Base-by-base conservation (phyloP, 2,113 vertebrate species). In the Gorilla gorilla region DNA sequence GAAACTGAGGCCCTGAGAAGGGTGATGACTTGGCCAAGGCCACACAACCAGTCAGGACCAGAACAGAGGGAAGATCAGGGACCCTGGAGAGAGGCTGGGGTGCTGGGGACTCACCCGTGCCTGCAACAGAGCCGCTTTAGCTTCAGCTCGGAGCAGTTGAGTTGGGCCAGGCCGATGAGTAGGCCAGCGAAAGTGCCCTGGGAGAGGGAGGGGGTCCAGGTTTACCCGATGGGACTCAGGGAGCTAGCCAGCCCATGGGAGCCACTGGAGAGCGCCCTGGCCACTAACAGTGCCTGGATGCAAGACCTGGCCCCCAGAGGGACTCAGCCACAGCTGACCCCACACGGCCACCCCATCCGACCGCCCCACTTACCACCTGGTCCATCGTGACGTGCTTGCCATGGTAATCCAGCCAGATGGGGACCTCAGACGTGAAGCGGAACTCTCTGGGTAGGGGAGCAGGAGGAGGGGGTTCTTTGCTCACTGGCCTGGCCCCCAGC, bases 161-260 rank as follows among this genome's bases (percentile, higher is more conserved):
- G 99, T 98, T 99, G 99, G 73, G 99, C 99, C 96, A 99, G 98
- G 89, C 99, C 99, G 0, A 99, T 99, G 97, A 99, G 98, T 97
- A 99, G 99, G 93, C 99, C 99, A 17, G 99, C 99, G 90, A 99
- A 99, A 0, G 99, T 99, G 92, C 99, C 99, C 99, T 99, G 92
- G 16, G 17, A 13, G 40, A 5, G 22, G 57, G 5, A 70, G 25
- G 5, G 25, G 25, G 20, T 27, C 27, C 6, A 11, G 52, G 38
- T 8, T 70, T 48, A 12, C 2, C 3, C 1, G 2, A 30, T 0
- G n/a, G 57, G 32, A 50, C 23, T 20, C 30, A 0, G n/a, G 32
- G 23, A 5, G 20, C 20, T 3, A 8, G 70, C 14, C 6, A 20
- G 57, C 30, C 27, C 82, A 20, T 27, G 0, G 8, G 52, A 72